Conservation (phyloP, 2,888 invertebrate genomes). For the Pinctada fucata region DNA sequence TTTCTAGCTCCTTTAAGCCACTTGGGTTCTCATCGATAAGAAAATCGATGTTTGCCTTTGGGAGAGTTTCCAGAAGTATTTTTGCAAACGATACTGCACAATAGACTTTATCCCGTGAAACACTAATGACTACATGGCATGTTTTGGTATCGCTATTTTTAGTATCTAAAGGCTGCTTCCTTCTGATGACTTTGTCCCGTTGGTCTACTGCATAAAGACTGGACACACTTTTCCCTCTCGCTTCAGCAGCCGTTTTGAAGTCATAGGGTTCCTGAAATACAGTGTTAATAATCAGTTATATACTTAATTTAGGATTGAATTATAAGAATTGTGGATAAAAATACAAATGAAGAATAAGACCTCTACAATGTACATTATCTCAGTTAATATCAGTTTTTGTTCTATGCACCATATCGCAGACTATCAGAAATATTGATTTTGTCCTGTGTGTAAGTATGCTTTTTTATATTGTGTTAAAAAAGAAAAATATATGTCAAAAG, state of each 20-base stretch:
- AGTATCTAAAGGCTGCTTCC: not conserved
- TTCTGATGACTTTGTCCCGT: too few species aligned
- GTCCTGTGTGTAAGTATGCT: too few species aligned
- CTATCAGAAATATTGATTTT: too few species aligned
- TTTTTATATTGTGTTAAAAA: too few species aligned
- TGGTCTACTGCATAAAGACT: too few species aligned
- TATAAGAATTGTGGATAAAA: too few species aligned
- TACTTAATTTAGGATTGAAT: too few species aligned
- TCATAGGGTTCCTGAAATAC: not conserved
- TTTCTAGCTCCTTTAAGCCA: slow-evolving; percentile 56
- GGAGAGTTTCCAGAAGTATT: slow-evolving; percentile 36
- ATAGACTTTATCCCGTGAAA: slow-evolving; percentile 41
- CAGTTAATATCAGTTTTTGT: too few species aligned
- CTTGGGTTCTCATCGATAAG: slow-evolving; percentile 42
- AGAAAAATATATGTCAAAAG: too few species aligned
- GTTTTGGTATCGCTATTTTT: not conserved
- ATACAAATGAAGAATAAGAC: too few species aligned
- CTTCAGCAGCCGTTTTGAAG: not conserved
- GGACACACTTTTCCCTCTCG: not conserved
- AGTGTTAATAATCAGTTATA: not conserved
- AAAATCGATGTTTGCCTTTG: slow-evolving; percentile 44
- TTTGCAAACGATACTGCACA: slow-evolving; percentile 43
- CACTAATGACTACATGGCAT: slow-evolving; percentile 14
- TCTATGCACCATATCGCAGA: too few species aligned
- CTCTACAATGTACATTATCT: too few species aligned